Conservation (phyloP, 2,888 invertebrate species). For the Agrotis clavis region DNA sequence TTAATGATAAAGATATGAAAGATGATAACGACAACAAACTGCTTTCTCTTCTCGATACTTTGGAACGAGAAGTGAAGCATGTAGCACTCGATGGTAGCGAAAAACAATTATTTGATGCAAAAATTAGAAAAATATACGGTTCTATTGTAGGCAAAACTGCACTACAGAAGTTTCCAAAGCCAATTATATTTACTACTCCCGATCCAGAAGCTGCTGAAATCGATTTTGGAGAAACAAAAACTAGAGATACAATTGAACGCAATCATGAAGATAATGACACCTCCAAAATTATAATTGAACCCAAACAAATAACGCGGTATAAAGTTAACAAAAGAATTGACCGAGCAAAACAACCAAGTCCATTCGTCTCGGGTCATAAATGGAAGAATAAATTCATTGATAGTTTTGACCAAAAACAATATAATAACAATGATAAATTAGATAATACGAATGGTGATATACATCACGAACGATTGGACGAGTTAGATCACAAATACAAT, state of each 20-base stretch:
- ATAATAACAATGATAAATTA: constrained; percentile 15
- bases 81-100: constrained; percentile 73
- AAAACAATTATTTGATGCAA: constrained; percentile 80
- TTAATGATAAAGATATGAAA: constrained; percentile 47
- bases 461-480: constrained; percentile 33
- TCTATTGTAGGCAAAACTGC: constrained; percentile 68
- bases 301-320: constrained; percentile 18
- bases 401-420: constrained; percentile 20
- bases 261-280: constrained; percentile 22
- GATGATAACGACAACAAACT: constrained; percentile 75
- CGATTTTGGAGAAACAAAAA: constrained; percentile 48
- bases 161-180: constrained; percentile 31
- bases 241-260: constrained; percentile 23
- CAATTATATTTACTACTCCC: constrained; percentile 25
- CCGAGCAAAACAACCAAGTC: constrained; percentile 24
- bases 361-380: constrained; percentile 27
- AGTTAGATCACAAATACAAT: constrained; percentile 25
- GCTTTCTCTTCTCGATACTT: constrained; percentile 75
- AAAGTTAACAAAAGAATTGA: constrained; percentile 6
- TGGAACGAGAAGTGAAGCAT: constrained; percentile 80
- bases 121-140: constrained; percentile 81
- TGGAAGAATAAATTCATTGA: constrained; percentile 41
- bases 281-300: not conserved
- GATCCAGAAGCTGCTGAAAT: constrained; percentile 36
- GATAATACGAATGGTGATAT: constrained; percentile 8